phyloP scores from a whole-genome alignment of 2,797 vertebrate species.

The Rhincodon typus region DNA sequence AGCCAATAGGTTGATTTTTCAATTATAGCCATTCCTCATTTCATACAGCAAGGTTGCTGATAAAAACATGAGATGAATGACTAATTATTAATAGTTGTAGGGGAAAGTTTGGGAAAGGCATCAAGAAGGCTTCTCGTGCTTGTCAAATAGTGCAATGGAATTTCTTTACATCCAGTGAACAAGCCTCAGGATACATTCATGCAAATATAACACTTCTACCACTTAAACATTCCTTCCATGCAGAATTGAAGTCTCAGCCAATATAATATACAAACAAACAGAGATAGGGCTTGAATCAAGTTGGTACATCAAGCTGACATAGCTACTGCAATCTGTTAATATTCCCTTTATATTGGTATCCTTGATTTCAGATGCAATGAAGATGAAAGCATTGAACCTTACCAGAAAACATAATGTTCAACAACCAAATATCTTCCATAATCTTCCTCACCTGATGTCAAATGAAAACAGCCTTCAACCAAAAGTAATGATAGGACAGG shows the following conservation, averaged over 20 bases:
- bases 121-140: no score
- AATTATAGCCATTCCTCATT: background rate
- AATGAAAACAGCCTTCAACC: constrained; percentile 59
- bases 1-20: background rate
- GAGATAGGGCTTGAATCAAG: background rate
- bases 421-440: constrained; percentile 49
- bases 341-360: constrained; percentile 14
- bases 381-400: constrained; percentile 42
- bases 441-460: constrained; percentile 68
- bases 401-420: constrained; percentile 40
- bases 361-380: constrained; percentile 48
- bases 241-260: background rate
- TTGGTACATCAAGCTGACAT: background rate
- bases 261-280: no score
- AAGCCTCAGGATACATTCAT: no score
- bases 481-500: constrained; percentile 64
- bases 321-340: background rate
- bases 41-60: background rate
- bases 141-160: no score
- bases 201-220: background rate
- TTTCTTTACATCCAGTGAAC: no score
- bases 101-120: no score
- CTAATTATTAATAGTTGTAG: no score
- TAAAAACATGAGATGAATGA: background rate
- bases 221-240: background rate